Percentiles rank a stretch among this genome's conserved stretches.
Conservation (phyloP, 2,797 vertebrate species). For the Acridotheres tristis region DNA sequence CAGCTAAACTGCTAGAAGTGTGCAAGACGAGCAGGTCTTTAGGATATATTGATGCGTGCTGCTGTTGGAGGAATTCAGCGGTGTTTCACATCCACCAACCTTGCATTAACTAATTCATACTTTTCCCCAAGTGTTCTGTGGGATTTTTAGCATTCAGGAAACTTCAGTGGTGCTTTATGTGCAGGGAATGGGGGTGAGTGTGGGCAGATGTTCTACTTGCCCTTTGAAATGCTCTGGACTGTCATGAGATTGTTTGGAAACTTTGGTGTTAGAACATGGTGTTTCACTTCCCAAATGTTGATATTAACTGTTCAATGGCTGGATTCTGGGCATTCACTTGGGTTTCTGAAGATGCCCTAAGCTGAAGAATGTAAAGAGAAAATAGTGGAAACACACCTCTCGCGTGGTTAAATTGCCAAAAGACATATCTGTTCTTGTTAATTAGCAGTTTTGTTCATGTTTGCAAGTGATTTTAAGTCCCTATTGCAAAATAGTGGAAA, state of each 20-base stretch:
- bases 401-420: neutral
- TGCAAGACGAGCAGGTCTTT: neutral
- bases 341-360: neutral
- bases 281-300: slow-evolving; percentile 43
- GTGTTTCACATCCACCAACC: neutral
- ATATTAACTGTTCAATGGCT: neutral
- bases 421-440: neutral
- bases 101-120: neutral
- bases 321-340: neutral
- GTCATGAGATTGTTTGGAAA: slow-evolving; percentile 28
- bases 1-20: neutral
- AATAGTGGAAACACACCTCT: neutral
- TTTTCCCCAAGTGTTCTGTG: neutral
- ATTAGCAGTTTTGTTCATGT: neutral
- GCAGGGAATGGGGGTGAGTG: neutral
- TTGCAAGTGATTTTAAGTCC: slow-evolving; percentile 14
- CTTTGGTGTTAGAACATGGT: neutral
- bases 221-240: neutral
- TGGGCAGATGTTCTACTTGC: neutral
- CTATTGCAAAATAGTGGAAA: slow-evolving; percentile 43
- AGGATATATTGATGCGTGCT: neutral
- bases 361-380: neutral
- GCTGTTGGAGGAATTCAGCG: neutral
- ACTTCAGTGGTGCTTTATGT: neutral
- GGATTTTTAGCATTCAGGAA: neutral